Conservation (phyloP, 1,140 invertebrate genomes). For the Drosophila arawakana region DNA sequence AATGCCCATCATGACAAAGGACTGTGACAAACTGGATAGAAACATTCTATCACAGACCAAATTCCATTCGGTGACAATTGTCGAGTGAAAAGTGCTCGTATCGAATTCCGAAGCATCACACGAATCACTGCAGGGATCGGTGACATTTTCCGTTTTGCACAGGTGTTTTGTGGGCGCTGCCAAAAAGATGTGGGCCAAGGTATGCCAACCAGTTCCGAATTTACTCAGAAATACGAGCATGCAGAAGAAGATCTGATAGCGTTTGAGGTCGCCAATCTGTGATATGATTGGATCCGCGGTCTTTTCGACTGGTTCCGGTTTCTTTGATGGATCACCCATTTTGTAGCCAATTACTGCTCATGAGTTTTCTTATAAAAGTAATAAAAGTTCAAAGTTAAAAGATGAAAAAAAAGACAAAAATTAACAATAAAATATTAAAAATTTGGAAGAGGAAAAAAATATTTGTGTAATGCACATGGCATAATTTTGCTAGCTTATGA, state of each 20-base stretch:
- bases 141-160: conserved; percentile 79
- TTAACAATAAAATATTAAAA: conserved; percentile 14
- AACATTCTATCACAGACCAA: conserved; percentile 88
- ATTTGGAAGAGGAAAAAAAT: not conserved
- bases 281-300: conserved; percentile 61
- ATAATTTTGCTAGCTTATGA: not conserved
- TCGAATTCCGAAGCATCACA: conserved; percentile 87
- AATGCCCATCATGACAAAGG: conserved; percentile 91
- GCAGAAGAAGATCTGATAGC: conserved; percentile 89
- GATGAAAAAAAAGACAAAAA: not conserved
- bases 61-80: conserved; percentile 91
- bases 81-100: conserved; percentile 88
- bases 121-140: conserved; percentile 84
- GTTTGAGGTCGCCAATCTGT: conserved; percentile 88
- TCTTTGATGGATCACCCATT: conserved; percentile 12
- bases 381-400: not conserved
- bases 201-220: conserved; percentile 90
- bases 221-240: conserved; percentile 88
- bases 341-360: not conserved
- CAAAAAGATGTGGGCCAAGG: conserved; percentile 87
- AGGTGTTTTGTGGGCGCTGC: conserved; percentile 86
- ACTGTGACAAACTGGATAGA: conserved; percentile 89
- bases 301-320: conserved; percentile 32
- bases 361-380: not conserved
- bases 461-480: not conserved